Percentiles rank a stretch among this genome's conserved stretches.
Evolutionary conservation across 2,113 vertebrate genomes (phyloP).

Genomic region (Aramus guarauna): DNA sequence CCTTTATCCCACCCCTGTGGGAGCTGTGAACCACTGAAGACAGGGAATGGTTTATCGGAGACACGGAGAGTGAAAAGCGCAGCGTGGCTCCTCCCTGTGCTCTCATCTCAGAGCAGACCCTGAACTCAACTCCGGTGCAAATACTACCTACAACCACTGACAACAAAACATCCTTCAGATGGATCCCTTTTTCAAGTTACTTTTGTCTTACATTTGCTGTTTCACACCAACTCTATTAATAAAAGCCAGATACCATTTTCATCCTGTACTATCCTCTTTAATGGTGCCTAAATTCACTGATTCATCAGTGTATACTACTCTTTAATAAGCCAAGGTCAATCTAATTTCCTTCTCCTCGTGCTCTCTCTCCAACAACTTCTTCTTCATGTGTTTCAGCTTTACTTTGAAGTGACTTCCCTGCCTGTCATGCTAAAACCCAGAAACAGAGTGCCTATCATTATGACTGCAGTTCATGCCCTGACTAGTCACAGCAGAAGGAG

Average conservation of each 20-base stretch:
- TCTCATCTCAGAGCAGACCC: neutral
- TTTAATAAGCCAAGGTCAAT: neutral
- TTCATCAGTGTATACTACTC: neutral
- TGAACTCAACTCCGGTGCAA: neutral
- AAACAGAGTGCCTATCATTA: constrained; percentile 23
- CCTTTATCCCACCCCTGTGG: neutral
- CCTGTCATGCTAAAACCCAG: constrained; percentile 40
- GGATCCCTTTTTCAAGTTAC: neutral
- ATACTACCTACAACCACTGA: neutral
- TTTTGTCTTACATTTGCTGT: neutral
- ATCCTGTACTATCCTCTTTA: neutral
- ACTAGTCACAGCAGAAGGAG: constrained; percentile 38
- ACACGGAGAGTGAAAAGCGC: neutral
- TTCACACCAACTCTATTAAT: neutral
- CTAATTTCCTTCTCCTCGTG: constrained; percentile 1
- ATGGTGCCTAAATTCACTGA: neutral
- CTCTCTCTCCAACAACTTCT: neutral
- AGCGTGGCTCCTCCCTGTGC: neutral
- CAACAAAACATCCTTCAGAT: neutral
- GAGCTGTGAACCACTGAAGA: neutral
- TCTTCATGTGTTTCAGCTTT: constrained; percentile 42
- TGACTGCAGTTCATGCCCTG: constrained; percentile 35
- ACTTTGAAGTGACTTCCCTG: constrained; percentile 55
- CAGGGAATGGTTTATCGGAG: neutral
- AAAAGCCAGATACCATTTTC: neutral